These are phyloP conservation scores for Campoplex nolae DNA, from an alignment of 2,888 invertebrate genomes.

Conservation along the genomic window DNA sequence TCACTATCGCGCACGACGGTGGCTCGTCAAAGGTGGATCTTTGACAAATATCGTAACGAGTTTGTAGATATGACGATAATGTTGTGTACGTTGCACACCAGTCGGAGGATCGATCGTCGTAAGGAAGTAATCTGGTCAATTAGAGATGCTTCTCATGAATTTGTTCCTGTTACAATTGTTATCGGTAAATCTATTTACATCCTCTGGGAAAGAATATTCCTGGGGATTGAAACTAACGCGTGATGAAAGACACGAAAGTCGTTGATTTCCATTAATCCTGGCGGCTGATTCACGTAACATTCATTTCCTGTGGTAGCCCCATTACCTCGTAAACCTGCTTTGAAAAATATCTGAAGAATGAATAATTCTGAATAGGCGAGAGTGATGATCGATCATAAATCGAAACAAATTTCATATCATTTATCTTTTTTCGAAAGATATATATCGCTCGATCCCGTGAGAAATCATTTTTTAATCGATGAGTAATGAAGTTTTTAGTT, in stretches of 20 bases:
- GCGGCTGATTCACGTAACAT: not conserved
- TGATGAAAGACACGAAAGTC: not conserved
- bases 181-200: not conserved
- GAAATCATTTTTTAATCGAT: slow-evolving; percentile 17
- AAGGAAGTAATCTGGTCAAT: slow-evolving; percentile 27
- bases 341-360: not conserved
- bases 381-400: not conserved
- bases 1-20: slow-evolving; percentile 38
- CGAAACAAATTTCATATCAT: not conserved
- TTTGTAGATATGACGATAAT: not conserved
- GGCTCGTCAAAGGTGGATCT: slow-evolving; percentile 58
- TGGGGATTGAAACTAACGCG: not conserved
- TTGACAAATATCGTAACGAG: slow-evolving; percentile 62
- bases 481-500: not conserved
- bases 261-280: not conserved
- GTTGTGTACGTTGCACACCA: slow-evolving; percentile 23
- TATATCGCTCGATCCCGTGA: not conserved
- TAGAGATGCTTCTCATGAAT: not conserved
- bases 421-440: not conserved
- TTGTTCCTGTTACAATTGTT: not conserved
- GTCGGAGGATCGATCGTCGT: slow-evolving; percentile 33
- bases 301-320: not conserved
- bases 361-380: not conserved
- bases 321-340: not conserved
- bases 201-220: not conserved